Percentiles rank a stretch among this genome's conserved stretches.
These are phyloP conservation scores for Monochamus alternatus DNA, from an alignment of 2,888 invertebrate genomes.

Conservation along the genomic window DNA sequence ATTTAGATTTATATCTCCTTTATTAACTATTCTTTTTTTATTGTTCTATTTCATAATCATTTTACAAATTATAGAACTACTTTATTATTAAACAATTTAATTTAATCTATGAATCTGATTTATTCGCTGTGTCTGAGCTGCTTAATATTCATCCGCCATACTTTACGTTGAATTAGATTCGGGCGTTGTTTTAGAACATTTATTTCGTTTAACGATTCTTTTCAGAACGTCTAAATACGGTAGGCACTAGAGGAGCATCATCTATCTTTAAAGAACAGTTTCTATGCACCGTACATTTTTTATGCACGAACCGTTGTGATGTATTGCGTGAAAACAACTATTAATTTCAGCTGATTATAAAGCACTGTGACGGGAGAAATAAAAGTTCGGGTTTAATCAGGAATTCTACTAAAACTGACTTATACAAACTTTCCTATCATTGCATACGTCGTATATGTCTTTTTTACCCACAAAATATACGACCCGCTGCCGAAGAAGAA, in stretches of 20 bases:
- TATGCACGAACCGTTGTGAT: not conserved
- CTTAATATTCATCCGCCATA: not conserved
- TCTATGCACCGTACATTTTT: not conserved
- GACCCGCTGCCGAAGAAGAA: no score
- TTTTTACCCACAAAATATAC: no score
- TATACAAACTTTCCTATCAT: no score
- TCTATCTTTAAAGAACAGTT: conserved; percentile 1
- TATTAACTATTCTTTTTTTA: not conserved
- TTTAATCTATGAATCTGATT: not conserved
- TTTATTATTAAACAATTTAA: conserved; percentile 1
- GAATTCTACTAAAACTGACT: not conserved
- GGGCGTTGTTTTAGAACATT: conserved; percentile 1
- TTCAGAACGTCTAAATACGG: conserved; percentile 1
- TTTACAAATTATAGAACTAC: not conserved
- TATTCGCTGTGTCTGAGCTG: not conserved
- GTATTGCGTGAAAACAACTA: not conserved
- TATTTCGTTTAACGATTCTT: not conserved
- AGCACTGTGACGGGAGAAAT: not conserved
- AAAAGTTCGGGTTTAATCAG: not conserved
- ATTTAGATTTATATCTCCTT: not conserved
- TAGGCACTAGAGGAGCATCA: not conserved
- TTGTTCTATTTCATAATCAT: not conserved
- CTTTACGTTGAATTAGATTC: not conserved
- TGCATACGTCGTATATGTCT: no score
- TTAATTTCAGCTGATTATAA: not conserved